phyloP scores from a whole-genome alignment of 2,797 vertebrate species.

The Semaprochilodus insignis region DNA sequence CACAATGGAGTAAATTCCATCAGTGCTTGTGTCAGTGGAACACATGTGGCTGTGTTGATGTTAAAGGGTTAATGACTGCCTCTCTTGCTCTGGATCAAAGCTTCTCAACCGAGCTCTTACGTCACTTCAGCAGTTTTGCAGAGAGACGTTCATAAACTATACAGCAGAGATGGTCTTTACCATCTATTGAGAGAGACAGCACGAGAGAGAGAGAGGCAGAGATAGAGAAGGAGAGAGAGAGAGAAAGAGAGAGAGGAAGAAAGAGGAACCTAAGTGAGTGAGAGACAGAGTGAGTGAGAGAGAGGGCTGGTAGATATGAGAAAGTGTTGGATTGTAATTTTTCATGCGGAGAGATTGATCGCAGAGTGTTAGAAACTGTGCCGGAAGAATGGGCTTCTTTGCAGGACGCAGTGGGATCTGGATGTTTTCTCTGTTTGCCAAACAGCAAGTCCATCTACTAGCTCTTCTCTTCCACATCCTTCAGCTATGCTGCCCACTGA shows the following conservation, averaged over 20 bases:
- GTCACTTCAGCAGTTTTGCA: conserved; percentile 44
- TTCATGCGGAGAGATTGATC: conserved; percentile 38
- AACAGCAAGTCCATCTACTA: conserved; percentile 46
- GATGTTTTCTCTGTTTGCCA: conserved; percentile 31
- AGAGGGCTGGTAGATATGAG: background rate
- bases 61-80: conserved; percentile 51
- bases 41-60: conserved; percentile 20
- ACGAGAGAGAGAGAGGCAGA: conserved; percentile 1
- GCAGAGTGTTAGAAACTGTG: conserved; percentile 39
- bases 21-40: conserved; percentile 24
- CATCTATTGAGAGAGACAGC: conserved; percentile 3
- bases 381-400: conserved; percentile 52
- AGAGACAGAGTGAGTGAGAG: background rate
- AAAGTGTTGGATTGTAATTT: conserved; percentile 10
- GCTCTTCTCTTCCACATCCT: conserved; percentile 60
- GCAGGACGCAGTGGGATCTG: conserved; percentile 38
- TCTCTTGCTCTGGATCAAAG: conserved; percentile 24
- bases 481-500: conserved; percentile 54
- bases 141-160: conserved; percentile 13
- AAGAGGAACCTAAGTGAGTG: too few species aligned
- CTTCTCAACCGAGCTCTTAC: conserved; percentile 17
- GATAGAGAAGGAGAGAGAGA: background rate
- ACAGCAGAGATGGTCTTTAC: conserved; percentile 24
- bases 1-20: too few species aligned
- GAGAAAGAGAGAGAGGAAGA: background rate